Evolutionary conservation across 2,113 vertebrate species (phyloP).

Genomic region (Fregata magnificens): DNA sequence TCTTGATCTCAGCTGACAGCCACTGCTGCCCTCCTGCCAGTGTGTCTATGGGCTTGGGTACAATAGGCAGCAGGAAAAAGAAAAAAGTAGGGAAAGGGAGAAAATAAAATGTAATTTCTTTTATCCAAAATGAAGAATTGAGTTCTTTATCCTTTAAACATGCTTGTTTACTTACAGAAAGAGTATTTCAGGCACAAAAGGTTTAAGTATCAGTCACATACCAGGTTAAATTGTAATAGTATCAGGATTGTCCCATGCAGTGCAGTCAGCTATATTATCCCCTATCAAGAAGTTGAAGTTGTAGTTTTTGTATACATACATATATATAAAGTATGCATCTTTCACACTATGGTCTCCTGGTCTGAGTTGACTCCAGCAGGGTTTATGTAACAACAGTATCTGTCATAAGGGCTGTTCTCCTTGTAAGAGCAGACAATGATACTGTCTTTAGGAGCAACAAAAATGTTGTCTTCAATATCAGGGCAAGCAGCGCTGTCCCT

Average conservation of each 20-base stretch:
- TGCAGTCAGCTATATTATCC: slow-evolving; percentile 64
- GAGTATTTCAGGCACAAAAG: slow-evolving; percentile 69
- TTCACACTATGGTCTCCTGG: slow-evolving; percentile 80
- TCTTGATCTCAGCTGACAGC: not conserved
- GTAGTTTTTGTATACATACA: slow-evolving; percentile 13
- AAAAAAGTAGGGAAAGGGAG: not conserved
- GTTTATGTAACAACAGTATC: slow-evolving; percentile 83
- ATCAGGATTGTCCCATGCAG: slow-evolving; percentile 71
- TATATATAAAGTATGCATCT: not conserved
- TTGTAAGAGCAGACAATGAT: slow-evolving; percentile 79
- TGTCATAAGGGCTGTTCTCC: slow-evolving; percentile 76
- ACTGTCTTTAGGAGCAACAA: slow-evolving; percentile 78
- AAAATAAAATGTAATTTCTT: not conserved
- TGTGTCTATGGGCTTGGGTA: not conserved
- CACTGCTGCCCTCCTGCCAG: not conserved
- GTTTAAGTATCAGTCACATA: slow-evolving; percentile 70
- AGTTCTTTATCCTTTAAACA: slow-evolving; percentile 65
- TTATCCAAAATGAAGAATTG: slow-evolving; percentile 6
- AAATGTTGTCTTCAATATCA: slow-evolving; percentile 72
- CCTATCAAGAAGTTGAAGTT: slow-evolving; percentile 23
- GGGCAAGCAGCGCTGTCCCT: slow-evolving; percentile 62
- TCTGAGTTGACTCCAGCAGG: slow-evolving; percentile 73
- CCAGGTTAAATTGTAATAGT: slow-evolving; percentile 62
- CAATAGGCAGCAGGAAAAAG: not conserved
- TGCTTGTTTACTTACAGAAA: slow-evolving; percentile 73